Conservation (phyloP, 1,140 invertebrate species). For the Diorhabda sublineata region DNA sequence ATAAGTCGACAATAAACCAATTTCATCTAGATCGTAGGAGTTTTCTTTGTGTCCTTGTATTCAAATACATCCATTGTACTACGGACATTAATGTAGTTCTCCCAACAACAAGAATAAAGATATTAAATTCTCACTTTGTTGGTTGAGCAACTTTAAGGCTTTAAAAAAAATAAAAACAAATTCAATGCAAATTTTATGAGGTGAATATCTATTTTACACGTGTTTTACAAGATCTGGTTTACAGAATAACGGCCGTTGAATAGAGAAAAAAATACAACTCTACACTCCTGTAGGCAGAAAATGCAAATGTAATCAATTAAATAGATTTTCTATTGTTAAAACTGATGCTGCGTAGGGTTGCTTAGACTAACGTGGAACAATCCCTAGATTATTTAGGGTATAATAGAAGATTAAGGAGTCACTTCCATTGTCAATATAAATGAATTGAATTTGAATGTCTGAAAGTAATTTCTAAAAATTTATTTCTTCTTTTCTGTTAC, state of each 20-base stretch:
- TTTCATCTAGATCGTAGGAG: neutral
- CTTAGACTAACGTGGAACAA: too few relatives aligned
- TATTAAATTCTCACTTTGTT: conserved; percentile 17
- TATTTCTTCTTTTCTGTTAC: too few relatives aligned
- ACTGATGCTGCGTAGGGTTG: too few relatives aligned
- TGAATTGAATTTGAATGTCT: too few relatives aligned
- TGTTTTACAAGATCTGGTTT: conserved; percentile 20
- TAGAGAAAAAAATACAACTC: too few relatives aligned
- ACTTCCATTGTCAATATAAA: too few relatives aligned
- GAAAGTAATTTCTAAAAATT: too few relatives aligned
- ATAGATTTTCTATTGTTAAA: too few relatives aligned
- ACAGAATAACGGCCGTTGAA: neutral
- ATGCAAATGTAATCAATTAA: too few relatives aligned
- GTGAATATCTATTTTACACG: conserved; percentile 19
- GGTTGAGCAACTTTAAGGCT: conserved; percentile 9
- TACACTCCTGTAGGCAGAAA: too few relatives aligned
- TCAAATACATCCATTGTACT: conserved; percentile 2
- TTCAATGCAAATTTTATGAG: conserved; percentile 19
- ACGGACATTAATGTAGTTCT: neutral
- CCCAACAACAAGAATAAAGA: conserved; percentile 10
- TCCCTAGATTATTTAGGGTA: too few relatives aligned
- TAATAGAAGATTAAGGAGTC: too few relatives aligned
- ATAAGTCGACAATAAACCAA: neutral
- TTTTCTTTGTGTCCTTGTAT: neutral
- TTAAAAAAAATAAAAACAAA: conserved; percentile 20